Evolutionary conservation across 1,140 invertebrate genomes (phyloP).

Genomic region (Venustaconcha ellipsiformis): DNA sequence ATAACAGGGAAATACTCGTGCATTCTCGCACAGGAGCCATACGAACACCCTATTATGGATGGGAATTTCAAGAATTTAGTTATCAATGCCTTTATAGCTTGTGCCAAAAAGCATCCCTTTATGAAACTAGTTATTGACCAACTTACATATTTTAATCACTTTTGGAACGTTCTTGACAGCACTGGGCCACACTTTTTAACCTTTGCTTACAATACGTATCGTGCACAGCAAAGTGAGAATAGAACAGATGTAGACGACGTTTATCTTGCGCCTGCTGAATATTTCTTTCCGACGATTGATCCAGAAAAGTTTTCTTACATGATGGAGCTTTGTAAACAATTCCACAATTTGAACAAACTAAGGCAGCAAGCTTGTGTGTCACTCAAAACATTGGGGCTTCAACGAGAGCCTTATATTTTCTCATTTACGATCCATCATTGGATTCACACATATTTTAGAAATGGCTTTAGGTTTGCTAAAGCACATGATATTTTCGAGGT

Average conservation of each 20-base stretch:
- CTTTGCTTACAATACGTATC: constrained; percentile 39
- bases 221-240: not conserved
- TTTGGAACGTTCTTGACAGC: constrained; percentile 56
- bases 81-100: constrained; percentile 60
- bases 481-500: too few relatives aligned
- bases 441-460: constrained; percentile 52
- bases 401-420: constrained; percentile 23
- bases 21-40: constrained; percentile 58
- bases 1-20: constrained; percentile 47
- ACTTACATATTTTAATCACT: constrained; percentile 45
- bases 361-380: constrained; percentile 43
- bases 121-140: constrained; percentile 46
- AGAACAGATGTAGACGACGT: constrained; percentile 19
- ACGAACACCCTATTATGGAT: constrained; percentile 53
- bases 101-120: constrained; percentile 50
- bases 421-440: constrained; percentile 58
- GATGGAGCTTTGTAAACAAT: constrained; percentile 30
- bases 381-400: constrained; percentile 37
- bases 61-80: constrained; percentile 51
- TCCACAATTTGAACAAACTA: constrained; percentile 30
- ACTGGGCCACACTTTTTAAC: constrained; percentile 61
- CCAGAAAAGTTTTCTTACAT: constrained; percentile 43
- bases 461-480: constrained; percentile 2
- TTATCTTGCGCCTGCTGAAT: constrained; percentile 52
- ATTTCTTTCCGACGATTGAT: constrained; percentile 54